phyloP scores from a whole-genome alignment of 2,113 vertebrate genomes.

The Nyctibius bracteatus region DNA sequence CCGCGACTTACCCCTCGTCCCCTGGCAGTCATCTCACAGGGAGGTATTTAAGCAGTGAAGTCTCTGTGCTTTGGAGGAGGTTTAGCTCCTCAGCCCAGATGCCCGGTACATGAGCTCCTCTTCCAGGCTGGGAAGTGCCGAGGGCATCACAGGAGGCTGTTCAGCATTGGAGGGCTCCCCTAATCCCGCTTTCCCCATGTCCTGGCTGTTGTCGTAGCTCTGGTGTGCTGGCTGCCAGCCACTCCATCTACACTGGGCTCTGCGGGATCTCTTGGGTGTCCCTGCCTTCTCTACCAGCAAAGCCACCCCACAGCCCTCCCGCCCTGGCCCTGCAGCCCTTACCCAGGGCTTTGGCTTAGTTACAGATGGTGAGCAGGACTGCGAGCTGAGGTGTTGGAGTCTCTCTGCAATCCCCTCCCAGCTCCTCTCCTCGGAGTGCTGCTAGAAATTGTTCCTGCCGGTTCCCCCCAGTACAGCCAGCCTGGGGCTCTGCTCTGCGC shows the following conservation, averaged over 20 bases:
- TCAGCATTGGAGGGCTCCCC: neutral
- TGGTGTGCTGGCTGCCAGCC: accelerated
- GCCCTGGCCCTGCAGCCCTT: neutral
- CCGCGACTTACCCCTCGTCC: neutral
- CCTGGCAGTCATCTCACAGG: accelerated
- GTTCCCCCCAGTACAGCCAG: neutral
- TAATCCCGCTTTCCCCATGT: accelerated
- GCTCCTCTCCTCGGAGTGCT: neutral
- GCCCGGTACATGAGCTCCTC: neutral
- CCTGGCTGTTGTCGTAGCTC: accelerated
- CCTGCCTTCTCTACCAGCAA: neutral
- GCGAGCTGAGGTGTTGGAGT: neutral
- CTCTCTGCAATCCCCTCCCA: neutral
- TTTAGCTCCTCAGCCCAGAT: neutral
- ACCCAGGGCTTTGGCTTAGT: neutral
- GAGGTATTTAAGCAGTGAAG: neutral
- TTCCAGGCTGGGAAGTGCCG: neutral
- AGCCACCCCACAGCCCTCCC: neutral
- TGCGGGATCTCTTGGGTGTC: neutral
- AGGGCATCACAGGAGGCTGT: neutral
- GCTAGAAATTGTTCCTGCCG: neutral
- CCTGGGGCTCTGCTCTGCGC: accelerated
- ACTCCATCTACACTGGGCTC: neutral
- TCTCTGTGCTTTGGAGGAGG: neutral
- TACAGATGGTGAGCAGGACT: neutral